phyloP scores from a whole-genome alignment of 92 coral and sea anemone genomes.

The Porites lobata region DNA sequence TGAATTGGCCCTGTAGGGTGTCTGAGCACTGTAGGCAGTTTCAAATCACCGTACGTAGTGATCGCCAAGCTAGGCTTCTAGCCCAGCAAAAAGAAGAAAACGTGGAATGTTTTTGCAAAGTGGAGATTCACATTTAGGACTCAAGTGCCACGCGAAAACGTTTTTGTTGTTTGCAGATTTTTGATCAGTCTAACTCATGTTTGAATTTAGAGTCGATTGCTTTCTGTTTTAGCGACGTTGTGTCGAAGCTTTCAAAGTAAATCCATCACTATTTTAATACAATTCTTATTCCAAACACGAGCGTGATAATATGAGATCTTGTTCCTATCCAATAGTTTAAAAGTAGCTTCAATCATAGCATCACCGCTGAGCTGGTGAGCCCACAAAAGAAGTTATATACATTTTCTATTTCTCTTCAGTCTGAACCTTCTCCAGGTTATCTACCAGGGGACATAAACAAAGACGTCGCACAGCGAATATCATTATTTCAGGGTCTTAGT shows the following conservation, averaged over 20 bases:
- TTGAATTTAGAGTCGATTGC: conserved; percentile 64
- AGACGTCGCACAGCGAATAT: neutral
- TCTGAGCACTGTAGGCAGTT: conserved; percentile 9
- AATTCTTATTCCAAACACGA: neutral
- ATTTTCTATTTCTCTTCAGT: neutral
- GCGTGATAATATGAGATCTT: neutral
- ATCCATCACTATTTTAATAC: conserved; percentile 74
- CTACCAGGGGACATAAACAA: conserved; percentile 3
- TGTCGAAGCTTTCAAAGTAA: conserved; percentile 74
- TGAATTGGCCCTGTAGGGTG: conserved; percentile 20
- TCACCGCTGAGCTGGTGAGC: neutral
- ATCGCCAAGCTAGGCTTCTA: conserved; percentile 19
- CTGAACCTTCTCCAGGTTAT: neutral
- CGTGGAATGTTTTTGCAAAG: conserved; percentile 3
- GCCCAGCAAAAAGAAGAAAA: conserved; percentile 13
- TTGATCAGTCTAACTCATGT: conserved; percentile 21
- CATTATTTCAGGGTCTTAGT: neutral
- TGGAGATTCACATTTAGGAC: neutral
- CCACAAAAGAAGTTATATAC: neutral
- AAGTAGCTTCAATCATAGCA: neutral
- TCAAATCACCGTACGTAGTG: conserved; percentile 17
- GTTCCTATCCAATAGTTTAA: neutral
- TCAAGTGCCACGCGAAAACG: neutral
- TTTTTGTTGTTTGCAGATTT: neutral
- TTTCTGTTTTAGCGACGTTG: conserved; percentile 72